Evolutionary conservation across 2,888 invertebrate species (phyloP).

Genomic region (Galerucella pusilla): DNA sequence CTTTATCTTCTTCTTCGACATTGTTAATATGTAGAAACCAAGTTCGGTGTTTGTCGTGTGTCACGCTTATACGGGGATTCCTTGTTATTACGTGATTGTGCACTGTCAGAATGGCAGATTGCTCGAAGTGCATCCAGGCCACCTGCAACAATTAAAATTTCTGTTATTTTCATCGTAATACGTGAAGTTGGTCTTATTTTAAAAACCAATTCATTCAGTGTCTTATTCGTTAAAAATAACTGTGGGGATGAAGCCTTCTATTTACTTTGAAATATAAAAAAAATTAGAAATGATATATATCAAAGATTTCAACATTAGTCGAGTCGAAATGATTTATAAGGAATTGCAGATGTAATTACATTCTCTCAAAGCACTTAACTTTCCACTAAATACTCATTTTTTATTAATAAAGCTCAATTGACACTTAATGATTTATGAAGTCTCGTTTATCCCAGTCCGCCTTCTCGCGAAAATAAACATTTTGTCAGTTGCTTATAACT

Average conservation of each 20-base stretch:
- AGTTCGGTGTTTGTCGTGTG: conserved; percentile 91
- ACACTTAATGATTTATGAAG: conserved; percentile 18
- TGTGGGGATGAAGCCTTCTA: no score
- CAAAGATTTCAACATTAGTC: not conserved
- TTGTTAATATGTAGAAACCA: conserved; percentile 94
- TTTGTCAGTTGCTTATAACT: conserved; percentile 1
- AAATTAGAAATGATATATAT: not conserved
- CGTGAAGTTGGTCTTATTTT: no score
- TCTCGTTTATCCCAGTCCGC: conserved; percentile 7
- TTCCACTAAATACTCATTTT: conserved; percentile 11
- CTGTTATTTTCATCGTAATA: no score
- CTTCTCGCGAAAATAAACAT: conserved; percentile 14
- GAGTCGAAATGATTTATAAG: not conserved
- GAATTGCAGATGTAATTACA: conserved; percentile 10
- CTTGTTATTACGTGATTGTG: conserved; percentile 95
- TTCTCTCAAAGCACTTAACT: not conserved
- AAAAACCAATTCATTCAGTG: no score
- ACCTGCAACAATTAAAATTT: conserved; percentile 72
- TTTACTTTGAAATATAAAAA: no score
- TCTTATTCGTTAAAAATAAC: no score
- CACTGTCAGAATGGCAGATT: conserved; percentile 91
- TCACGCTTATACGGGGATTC: conserved; percentile 91
- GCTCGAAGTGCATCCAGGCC: conserved; percentile 96
- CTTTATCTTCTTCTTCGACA: conserved; percentile 91
- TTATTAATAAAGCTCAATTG: conserved; percentile 18